phyloP scores from a whole-genome alignment of 2,888 invertebrate genomes.

The Agrotis exclamationis region DNA sequence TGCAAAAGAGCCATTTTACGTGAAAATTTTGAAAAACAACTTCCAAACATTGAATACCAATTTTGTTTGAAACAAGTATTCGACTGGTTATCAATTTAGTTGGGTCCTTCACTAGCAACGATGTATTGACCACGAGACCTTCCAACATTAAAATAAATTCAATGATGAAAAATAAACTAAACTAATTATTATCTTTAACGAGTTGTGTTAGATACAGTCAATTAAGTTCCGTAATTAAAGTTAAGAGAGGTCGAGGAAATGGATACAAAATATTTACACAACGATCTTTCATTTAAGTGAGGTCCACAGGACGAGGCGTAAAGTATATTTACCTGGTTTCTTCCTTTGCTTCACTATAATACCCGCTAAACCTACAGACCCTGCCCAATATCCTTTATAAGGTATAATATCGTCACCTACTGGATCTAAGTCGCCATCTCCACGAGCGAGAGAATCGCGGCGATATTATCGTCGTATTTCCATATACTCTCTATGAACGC shows the following conservation, averaged over 20 bases:
- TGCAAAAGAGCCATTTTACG: too few relatives aligned
- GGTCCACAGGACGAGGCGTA: neutral
- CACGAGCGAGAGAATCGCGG: too few relatives aligned
- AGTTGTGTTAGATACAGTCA: conserved; percentile 18
- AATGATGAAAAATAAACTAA: neutral
- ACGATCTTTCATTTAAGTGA: neutral
- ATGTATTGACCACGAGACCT: too few relatives aligned
- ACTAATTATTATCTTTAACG: neutral
- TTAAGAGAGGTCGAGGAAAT: conserved; percentile 4
- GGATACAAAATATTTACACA: conserved; percentile 6
- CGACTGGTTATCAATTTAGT: neutral
- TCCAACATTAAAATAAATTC: neutral
- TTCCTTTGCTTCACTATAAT: neutral
- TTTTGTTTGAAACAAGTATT: too few relatives aligned
- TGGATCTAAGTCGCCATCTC: too few relatives aligned
- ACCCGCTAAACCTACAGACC: too few relatives aligned
- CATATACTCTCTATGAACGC: too few relatives aligned
- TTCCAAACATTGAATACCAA: too few relatives aligned
- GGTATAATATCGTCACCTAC: too few relatives aligned
- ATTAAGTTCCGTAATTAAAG: conserved; percentile 26
- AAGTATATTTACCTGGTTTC: neutral
- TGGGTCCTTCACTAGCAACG: neutral
- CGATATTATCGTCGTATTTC: too few relatives aligned
- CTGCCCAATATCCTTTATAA: too few relatives aligned
- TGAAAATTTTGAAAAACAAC: too few relatives aligned